Conservation (phyloP, 2,888 invertebrate genomes). For the Euclidia mi region DNA sequence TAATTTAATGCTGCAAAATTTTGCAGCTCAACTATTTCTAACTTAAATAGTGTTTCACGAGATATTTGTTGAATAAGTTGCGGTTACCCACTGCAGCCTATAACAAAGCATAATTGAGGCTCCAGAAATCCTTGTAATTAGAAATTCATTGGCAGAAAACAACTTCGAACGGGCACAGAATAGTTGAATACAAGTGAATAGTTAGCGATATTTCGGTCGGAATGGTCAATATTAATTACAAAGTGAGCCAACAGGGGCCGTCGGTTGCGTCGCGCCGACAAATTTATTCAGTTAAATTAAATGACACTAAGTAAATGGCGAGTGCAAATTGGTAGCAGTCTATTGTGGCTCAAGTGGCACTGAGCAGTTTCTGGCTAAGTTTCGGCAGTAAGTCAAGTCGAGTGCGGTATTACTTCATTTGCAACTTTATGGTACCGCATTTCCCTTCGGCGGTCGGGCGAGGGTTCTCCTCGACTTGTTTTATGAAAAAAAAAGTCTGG, state of each 20-base stretch:
- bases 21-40: slow-evolving; percentile 1
- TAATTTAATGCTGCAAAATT: slow-evolving; percentile 2
- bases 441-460: slow-evolving; percentile 73
- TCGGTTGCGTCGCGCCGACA: slow-evolving; percentile 43
- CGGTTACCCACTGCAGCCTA: slow-evolving; percentile 22
- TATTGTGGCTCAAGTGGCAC: slow-evolving; percentile 62
- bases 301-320: slow-evolving; percentile 80
- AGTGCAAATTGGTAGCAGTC: slow-evolving; percentile 71
- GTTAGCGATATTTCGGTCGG: slow-evolving; percentile 56
- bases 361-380: slow-evolving; percentile 63
- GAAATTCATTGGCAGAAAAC: slow-evolving; percentile 51
- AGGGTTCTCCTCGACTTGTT: slow-evolving; percentile 63
- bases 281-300: slow-evolving; percentile 83
- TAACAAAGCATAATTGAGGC: slow-evolving; percentile 38
- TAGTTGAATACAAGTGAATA: slow-evolving; percentile 46
- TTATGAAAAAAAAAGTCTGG: slow-evolving; percentile 75
- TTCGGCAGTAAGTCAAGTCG: slow-evolving; percentile 77
- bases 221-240: slow-evolving; percentile 81
- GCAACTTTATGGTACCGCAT: slow-evolving; percentile 82
- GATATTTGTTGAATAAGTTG: slow-evolving; percentile 22
- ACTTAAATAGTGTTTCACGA: slow-evolving; percentile 18
- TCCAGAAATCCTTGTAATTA: slow-evolving; percentile 47
- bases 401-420: slow-evolving; percentile 85
- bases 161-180: slow-evolving; percentile 36
- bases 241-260: slow-evolving; percentile 59